Base-by-base conservation (phyloP, 2,797 vertebrate genomes). In the Neopelma chrysocephalum region DNA sequence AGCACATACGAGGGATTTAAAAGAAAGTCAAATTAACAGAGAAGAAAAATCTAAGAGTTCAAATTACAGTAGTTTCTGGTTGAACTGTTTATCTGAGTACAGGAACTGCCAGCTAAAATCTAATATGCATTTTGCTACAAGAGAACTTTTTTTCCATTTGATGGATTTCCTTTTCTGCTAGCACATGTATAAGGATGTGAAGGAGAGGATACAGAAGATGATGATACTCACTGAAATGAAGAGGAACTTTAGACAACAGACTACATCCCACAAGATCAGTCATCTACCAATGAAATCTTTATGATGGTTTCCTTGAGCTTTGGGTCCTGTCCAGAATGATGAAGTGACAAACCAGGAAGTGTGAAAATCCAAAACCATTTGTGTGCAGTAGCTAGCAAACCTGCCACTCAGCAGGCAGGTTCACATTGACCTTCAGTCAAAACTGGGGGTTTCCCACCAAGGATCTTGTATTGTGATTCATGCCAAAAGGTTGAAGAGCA, bases 341-440 rank as follows among this genome's bases (percentile, higher is more conserved):
- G 16, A 87, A n/a, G 36, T 83, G 15, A 62, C 54, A 82, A 84
- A 95, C 32, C 26, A 93, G 92, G 87, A 94, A 91, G n/a, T 43
- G 14, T 69, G 23, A 79, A 89, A 90, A 76, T 57, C 26, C 51
- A 22, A 82, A 87, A 6, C 18, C 4, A 1, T 32, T 47, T 53
- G 17, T 16, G 9, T 34, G n/a, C 82, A 64, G 48, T 43, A 43
- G n/a, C 31, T 36, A 70, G 60, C 51, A 82, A 13, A 54, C 19
- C 5, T 60, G 38, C 12, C 36, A 19, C 12, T 50, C 57, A 64
- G 57, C 21, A 42, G 21, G 10, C 56, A 64, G 7, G 2, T 71
- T 81, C 38, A 29, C 32, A 40, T 0, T 1, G 4, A 53, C 57
- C 60, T 60, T 42, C 82, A 64, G 21, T 43, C 34, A 82, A 77